Conservation (phyloP, 1,140 invertebrate genomes). For the Drosophila sulfurigaster region DNA sequence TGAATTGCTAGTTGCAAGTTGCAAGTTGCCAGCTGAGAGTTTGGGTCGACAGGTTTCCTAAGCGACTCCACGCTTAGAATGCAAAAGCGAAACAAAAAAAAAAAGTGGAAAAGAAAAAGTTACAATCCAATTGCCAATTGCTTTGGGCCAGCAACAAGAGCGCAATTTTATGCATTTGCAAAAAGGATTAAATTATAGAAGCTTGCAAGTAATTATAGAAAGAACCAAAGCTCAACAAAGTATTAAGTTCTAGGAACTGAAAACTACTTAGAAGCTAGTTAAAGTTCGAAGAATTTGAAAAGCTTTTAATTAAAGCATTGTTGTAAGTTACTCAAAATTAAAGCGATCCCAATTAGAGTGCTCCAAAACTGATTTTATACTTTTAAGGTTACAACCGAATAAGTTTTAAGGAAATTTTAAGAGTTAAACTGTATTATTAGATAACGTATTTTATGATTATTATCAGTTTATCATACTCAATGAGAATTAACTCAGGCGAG, state of each 20-base stretch:
- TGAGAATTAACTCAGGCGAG: no score
- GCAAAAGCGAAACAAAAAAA: constrained; percentile 19
- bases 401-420: no score
- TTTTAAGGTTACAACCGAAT: no score
- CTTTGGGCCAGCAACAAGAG: constrained; percentile 4
- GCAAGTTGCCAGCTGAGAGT: not conserved
- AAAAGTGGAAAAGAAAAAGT: constrained; percentile 39
- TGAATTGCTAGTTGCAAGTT: constrained; percentile 4
- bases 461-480: no score
- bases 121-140: constrained; percentile 32
- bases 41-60: constrained; percentile 40
- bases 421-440: no score
- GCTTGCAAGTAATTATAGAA: constrained; percentile 18
- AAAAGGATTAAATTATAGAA: constrained; percentile 35
- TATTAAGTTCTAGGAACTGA: not conserved
- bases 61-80: constrained; percentile 45
- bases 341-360: no score
- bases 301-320: no score
- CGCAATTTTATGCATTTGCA: constrained; percentile 20
- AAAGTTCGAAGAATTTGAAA: no score
- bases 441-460: no score
- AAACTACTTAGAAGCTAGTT: no score
- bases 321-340: no score
- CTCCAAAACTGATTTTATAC: no score
- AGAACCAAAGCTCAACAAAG: not conserved